Evolutionary conservation across 2,113 vertebrate species (phyloP).

Genomic region (Crypturellus undulatus): DNA sequence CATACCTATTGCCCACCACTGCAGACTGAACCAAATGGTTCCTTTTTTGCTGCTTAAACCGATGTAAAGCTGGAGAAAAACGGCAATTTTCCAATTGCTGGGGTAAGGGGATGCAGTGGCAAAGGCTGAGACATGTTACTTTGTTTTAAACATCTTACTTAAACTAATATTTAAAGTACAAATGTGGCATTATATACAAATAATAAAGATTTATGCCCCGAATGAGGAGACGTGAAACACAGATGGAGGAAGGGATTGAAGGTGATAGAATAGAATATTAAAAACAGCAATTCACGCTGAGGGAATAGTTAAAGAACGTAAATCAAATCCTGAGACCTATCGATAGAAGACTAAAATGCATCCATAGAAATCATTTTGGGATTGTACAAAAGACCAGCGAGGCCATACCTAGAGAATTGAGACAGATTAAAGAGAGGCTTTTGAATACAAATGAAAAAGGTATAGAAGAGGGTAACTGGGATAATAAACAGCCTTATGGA

Average conservation of each 20-base stretch:
- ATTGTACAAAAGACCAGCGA: neutral
- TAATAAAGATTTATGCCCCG: neutral
- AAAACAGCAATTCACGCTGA: neutral
- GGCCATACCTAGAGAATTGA: slow-evolving; percentile 54
- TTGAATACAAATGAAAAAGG: slow-evolving; percentile 37
- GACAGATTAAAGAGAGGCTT: slow-evolving; percentile 44
- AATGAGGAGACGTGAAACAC: fast-evolving
- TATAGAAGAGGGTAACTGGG: slow-evolving; percentile 34
- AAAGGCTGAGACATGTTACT: neutral
- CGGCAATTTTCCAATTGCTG: neutral
- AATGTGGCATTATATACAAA: neutral
- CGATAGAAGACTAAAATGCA: slow-evolving; percentile 19
- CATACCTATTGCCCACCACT: too few relatives aligned
- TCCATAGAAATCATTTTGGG: slow-evolving; percentile 42
- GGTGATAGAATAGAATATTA: neutral
- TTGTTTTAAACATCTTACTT: neutral
- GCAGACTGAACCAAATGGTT: fast-evolving
- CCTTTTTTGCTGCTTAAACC: neutral
- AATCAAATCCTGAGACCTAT: slow-evolving; percentile 41
- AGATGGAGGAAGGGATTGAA: neutral
- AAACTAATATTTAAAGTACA: neutral
- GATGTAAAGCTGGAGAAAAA: neutral
- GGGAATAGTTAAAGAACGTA: slow-evolving; percentile 47
- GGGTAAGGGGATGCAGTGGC: neutral
- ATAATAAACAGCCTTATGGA: slow-evolving; percentile 57